Conservation (phyloP, 37 sponge, comb jelly and placozoan species). For the Cliona cf. orientalis region DNA sequence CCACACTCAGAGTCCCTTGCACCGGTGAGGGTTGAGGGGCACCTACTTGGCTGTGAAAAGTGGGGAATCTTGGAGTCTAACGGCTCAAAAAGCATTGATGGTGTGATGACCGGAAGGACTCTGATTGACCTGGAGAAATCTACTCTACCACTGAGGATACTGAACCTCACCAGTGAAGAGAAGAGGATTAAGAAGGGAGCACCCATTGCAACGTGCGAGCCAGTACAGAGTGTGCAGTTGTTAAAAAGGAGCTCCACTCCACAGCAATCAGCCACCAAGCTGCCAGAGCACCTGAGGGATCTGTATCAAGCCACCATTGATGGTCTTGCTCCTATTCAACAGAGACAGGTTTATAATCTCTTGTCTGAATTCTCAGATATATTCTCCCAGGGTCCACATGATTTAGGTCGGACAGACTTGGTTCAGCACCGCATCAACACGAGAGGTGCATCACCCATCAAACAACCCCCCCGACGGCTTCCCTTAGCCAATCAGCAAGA, state of each 20-base stretch:
- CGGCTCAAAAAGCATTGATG: too few relatives aligned
- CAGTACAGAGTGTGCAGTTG: neutral
- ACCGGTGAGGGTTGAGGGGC: neutral
- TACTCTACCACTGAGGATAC: neutral
- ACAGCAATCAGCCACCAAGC: neutral
- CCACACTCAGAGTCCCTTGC: neutral
- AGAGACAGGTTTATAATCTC: neutral
- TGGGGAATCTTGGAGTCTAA: too few relatives aligned
- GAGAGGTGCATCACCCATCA: constrained; percentile 22
- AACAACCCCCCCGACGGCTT: constrained; percentile 28
- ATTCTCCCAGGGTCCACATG: constrained; percentile 7
- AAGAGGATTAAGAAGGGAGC: neutral
- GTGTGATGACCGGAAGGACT: neutral
- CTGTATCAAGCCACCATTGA: neutral
- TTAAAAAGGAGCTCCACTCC: neutral
- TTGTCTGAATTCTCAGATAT: neutral
- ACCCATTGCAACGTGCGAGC: neutral
- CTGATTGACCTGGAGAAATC: neutral
- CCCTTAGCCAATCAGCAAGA: constrained; percentile 13
- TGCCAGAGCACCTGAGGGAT: neutral
- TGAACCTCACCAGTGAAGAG: neutral
- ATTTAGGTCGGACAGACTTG: constrained; percentile 13
- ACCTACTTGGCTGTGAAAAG: neutral
- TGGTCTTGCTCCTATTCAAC: neutral
- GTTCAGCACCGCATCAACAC: constrained; percentile 36